Conservation (phyloP, 2,888 invertebrate genomes). For the Falcaria lacertinaria region DNA sequence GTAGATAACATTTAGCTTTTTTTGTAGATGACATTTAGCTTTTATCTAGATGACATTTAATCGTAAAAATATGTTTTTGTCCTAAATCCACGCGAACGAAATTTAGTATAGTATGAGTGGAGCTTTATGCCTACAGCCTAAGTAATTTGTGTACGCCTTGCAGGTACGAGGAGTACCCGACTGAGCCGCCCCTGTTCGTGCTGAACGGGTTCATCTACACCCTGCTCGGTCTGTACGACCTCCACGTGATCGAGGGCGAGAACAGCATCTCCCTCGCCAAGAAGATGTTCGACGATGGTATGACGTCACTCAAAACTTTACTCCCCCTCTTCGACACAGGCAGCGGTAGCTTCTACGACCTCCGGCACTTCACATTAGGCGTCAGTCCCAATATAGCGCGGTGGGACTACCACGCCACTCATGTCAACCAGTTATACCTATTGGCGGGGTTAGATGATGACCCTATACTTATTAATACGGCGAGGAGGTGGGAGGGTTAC, state of each 20-base stretch:
- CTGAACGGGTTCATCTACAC: constrained; percentile 99
- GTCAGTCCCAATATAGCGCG: constrained; percentile 96
- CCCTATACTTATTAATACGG: constrained; percentile 89
- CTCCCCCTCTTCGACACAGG: constrained; percentile 96
- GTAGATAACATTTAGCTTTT: no score
- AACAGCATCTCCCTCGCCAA: constrained; percentile 85
- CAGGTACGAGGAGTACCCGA: constrained; percentile 99
- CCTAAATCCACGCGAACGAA: no score
- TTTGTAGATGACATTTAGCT: no score
- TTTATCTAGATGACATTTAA: no score
- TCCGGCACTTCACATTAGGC: constrained; percentile 94
- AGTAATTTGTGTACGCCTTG: constrained; percentile 6
- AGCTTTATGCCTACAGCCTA: no score
- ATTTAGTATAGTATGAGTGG: no score
- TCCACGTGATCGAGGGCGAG: constrained; percentile 88
- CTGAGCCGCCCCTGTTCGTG: constrained; percentile 95
- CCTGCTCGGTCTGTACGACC: constrained; percentile 95
- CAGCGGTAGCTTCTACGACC: constrained; percentile 96
- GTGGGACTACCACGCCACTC: constrained; percentile 99
- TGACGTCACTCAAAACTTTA: constrained; percentile 91
- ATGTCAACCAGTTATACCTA: constrained; percentile 96
- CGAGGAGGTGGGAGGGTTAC: constrained; percentile 95
- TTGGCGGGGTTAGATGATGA: constrained; percentile 92
- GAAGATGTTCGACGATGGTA: constrained; percentile 89
- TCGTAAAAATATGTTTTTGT: no score